Percentiles rank a stretch among this genome's conserved stretches.
Conservation (phyloP, 1,140 invertebrate species). For the Apocrypta bakeri region DNA sequence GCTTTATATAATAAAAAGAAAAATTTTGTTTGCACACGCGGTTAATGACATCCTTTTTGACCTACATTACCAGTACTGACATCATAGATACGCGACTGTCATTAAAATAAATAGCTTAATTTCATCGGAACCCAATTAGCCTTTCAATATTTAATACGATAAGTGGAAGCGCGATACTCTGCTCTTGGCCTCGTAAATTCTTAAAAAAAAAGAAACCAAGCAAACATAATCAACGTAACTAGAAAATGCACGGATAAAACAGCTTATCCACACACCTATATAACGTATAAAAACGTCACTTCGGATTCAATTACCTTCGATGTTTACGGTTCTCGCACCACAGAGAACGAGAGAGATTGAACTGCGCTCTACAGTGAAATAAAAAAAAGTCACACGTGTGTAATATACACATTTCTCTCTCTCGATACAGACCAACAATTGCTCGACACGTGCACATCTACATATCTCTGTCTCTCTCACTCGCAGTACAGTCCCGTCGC, state of each 20-base stretch:
- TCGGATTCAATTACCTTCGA: constrained; percentile 6
- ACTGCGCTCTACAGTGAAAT: not conserved
- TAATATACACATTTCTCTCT: not conserved
- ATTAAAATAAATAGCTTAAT: constrained; percentile 1
- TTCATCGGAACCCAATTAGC: not conserved
- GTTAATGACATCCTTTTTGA: not conserved
- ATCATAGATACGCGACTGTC: not conserved
- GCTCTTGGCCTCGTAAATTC: not conserved
- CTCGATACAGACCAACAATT: constrained; percentile 20
- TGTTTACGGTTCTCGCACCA: not conserved
- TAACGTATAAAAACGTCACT: not conserved
- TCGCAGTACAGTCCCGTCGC: not conserved
- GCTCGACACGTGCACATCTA: constrained; percentile 15
- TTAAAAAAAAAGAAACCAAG: not conserved
- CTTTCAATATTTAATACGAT: not conserved
- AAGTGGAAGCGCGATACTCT: not conserved
- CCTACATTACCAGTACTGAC: not conserved
- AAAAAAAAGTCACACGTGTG: not conserved
- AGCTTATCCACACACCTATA: not conserved
- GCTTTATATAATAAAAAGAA: not conserved
- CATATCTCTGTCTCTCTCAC: not conserved
- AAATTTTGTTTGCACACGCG: not conserved
- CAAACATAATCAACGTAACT: not conserved
- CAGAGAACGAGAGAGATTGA: not conserved
- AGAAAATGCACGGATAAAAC: not conserved